These are phyloP conservation scores for Fulmarus glacialis DNA, from an alignment of 2,113 vertebrate species.

Conservation along the genomic window DNA sequence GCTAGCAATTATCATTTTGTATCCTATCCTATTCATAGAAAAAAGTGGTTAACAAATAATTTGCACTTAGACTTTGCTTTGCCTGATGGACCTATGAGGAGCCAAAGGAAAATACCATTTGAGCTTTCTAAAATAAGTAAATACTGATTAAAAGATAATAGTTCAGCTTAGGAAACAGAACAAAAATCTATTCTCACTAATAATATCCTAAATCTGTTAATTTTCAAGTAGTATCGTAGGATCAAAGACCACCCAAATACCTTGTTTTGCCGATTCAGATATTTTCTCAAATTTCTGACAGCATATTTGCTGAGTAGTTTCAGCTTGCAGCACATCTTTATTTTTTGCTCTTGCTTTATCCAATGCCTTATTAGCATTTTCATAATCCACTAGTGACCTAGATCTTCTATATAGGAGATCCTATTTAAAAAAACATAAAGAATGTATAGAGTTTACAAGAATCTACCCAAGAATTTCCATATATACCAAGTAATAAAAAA, in stretches of 20 bases:
- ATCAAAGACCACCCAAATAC: slow-evolving; percentile 69
- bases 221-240: neutral
- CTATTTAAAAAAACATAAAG: slow-evolving; percentile 68
- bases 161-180: neutral
- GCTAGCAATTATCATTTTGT: neutral
- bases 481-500: neutral
- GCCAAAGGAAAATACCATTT: neutral
- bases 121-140: neutral
- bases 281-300: slow-evolving; percentile 99
- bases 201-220: neutral
- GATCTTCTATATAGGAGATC: slow-evolving; percentile 96
- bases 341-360: slow-evolving; percentile 98
- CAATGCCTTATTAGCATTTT: slow-evolving; percentile 97
- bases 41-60: neutral
- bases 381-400: slow-evolving; percentile 95
- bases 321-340: slow-evolving; percentile 95
- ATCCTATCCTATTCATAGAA: neutral
- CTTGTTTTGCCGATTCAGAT: slow-evolving; percentile 98
- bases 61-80: neutral
- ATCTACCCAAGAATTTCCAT: neutral
- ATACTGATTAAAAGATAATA: neutral
- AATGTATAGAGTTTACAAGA: neutral
- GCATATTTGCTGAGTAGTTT: slow-evolving; percentile 95
- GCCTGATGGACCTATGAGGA: neutral
- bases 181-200: neutral